A percentile compares a stretch with the other conserved stretches of the same genome.
Conservation (phyloP, 2,888 invertebrate genomes). For the Cerceris ruficornis region DNA sequence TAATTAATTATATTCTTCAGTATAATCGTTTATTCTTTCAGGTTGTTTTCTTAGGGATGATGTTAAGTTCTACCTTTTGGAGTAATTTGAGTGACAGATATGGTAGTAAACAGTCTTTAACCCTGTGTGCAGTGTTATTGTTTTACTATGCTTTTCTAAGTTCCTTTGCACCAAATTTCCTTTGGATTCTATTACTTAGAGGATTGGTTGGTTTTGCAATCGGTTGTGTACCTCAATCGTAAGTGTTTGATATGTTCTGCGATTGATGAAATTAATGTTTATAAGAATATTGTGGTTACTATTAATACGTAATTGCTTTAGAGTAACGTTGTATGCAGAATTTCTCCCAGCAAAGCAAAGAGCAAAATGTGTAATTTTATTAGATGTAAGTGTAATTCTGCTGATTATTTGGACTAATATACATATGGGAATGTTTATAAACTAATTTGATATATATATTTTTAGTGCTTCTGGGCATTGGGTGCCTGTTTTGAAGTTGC, state of each 20-base stretch:
- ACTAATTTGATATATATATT: constrained; percentile 11
- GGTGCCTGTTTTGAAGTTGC: constrained; percentile 97
- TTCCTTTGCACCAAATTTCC: constrained; percentile 94
- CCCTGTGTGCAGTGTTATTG: constrained; percentile 93
- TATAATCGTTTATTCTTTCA: constrained; percentile 67
- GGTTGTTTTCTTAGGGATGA: constrained; percentile 97
- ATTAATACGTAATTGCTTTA: constrained; percentile 78
- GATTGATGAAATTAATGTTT: background rate
- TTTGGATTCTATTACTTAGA: constrained; percentile 94
- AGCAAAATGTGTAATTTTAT: constrained; percentile 96
- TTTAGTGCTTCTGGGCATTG: constrained; percentile 96
- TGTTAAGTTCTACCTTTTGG: constrained; percentile 98
- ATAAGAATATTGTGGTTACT: constrained; percentile 1
- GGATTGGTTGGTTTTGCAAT: constrained; percentile 97
- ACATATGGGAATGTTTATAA: background rate
- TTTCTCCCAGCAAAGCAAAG: constrained; percentile 96
- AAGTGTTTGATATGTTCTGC: constrained; percentile 82
- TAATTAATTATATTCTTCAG: background rate
- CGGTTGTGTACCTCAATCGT: constrained; percentile 98
- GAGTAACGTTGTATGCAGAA: constrained; percentile 97
- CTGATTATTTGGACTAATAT: constrained; percentile 11
- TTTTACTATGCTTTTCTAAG: constrained; percentile 96
- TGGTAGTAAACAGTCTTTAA: constrained; percentile 95
- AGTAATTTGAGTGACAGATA: constrained; percentile 96
- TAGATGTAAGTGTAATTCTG: constrained; percentile 89